Base-by-base conservation (phyloP, 1,140 invertebrate genomes). In the Psix sp. region DNA sequence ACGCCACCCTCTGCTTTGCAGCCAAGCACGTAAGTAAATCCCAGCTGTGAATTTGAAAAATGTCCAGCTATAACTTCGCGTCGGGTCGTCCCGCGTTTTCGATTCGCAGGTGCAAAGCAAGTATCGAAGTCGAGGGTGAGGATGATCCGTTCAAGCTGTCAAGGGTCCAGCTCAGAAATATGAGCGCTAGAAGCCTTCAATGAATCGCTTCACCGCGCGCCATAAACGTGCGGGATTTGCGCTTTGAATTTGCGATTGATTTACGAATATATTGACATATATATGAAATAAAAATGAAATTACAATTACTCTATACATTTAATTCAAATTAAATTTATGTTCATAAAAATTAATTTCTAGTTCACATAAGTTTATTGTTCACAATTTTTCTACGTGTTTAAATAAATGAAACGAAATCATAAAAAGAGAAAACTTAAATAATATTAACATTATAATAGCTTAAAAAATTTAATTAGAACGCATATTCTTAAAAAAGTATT, bases 11-110 rank as follows among this genome's bases (percentile, higher is more conserved):
- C 56, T 62, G 57, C 49, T 57, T 48, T 35, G 43, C 54, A 49
- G 24, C 38, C 38, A 52, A 36, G 74, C 60, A 76, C 77, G 51
- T 75, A 82, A 67, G 78, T 77, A 81, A 80, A 81, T 82, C 80
- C 76, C 74, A 75, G 62, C 77, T 74, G 74, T 65, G 74, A 75
- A 77, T 77, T 78, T 81, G 80, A 82, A 75, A 82, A 79, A 80
- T 82, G 77, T 70, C 48, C 29, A 56, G 62, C 63, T 76, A 76
- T 80, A 80, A 80, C 54, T 82, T 74, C 38, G 35, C 13, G n/a
- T 56, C n/a, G n/a, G n/a, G n/a, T n/a, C n/a, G 16, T 24, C n/a
- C 33, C 24, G 1, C 16, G 33, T n/a, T 17, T 63, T 33, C 51
- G 15, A 65, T 60, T 62, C 73, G 54, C 73, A 74, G 73, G 65